Conservation (phyloP, 2,888 invertebrate species). For the Dione vanillae region DNA sequence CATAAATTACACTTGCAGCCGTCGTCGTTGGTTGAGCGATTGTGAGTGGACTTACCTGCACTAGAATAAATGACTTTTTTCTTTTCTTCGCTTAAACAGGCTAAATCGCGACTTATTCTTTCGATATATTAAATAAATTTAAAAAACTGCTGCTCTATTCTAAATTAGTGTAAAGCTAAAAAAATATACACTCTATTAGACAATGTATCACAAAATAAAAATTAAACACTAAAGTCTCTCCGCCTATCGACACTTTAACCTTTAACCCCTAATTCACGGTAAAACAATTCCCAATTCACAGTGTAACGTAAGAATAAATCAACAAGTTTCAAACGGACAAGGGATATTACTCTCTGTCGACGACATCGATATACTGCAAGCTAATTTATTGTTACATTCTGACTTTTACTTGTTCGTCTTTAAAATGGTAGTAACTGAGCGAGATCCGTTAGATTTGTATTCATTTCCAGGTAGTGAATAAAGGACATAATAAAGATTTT, state of each 20-base stretch:
- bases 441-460: background rate
- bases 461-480: background rate
- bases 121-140: background rate
- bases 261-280: background rate
- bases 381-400: slow-evolving; percentile 38
- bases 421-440: background rate
- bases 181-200: no score
- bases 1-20: no score
- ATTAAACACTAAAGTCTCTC: background rate
- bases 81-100: background rate
- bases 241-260: background rate
- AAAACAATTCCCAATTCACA: slow-evolving; percentile 2
- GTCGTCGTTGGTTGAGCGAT: no score
- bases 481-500: no score
- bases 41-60: no score
- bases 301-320: slow-evolving; percentile 15
- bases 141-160: background rate
- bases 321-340: slow-evolving; percentile 22
- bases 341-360: slow-evolving; percentile 35
- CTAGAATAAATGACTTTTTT: no score
- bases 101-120: background rate
- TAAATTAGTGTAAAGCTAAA: no score
- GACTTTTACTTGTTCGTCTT: slow-evolving; percentile 21
- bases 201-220: no score
- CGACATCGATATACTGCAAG: slow-evolving; percentile 38